Evolutionary conservation across 2,888 invertebrate genomes (phyloP).

Genomic region (Pseudococcus longispinus): DNA sequence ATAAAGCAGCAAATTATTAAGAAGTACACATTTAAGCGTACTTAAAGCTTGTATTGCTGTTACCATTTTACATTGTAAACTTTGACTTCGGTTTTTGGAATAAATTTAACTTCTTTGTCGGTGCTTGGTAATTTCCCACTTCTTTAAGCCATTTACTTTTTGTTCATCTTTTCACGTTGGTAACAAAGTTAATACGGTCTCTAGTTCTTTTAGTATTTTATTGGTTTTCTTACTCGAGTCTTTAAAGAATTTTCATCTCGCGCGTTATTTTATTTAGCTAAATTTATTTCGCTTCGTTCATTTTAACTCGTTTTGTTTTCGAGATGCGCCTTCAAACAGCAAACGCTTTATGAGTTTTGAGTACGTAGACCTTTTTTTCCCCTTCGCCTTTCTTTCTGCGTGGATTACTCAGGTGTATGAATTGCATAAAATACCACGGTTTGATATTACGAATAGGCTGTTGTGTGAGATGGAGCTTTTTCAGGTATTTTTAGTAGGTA

Average conservation of each 20-base stretch:
- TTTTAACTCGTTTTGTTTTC: background rate
- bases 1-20: background rate
- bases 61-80: background rate
- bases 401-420: background rate
- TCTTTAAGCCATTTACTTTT: background rate
- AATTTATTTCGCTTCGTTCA: conserved; percentile 13
- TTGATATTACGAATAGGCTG: too few relatives aligned
- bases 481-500: too few relatives aligned
- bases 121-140: background rate
- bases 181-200: conserved; percentile 17
- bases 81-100: conserved; percentile 4
- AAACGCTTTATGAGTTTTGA: background rate
- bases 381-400: background rate
- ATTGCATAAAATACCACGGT: too few relatives aligned
- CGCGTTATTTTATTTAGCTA: conserved; percentile 3
- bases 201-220: background rate
- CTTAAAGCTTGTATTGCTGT: background rate
- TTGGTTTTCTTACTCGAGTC: background rate
- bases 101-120: conserved; percentile 16
- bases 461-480: too few relatives aligned
- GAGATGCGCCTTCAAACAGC: background rate
- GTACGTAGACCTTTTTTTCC: background rate
- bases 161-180: background rate
- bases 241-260: background rate
- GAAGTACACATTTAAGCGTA: background rate